Evolutionary conservation across 2,113 vertebrate genomes (phyloP).

Genomic region (Engystomops pustulosus): DNA sequence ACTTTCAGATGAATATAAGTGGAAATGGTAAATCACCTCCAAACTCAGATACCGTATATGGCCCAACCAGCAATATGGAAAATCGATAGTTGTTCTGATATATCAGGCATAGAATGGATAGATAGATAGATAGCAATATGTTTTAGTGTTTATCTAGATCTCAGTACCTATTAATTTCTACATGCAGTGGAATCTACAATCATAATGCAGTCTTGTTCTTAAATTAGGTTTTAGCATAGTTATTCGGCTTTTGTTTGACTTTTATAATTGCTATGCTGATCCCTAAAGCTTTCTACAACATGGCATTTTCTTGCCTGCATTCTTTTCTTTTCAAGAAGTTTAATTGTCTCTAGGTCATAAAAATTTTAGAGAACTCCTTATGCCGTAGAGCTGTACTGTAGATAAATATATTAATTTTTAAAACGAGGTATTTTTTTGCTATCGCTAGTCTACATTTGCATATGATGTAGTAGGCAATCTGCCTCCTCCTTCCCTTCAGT

Average conservation of each 20-base stretch:
- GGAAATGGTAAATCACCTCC: no score
- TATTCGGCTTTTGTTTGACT: constrained; percentile 26
- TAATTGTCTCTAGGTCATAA: neutral
- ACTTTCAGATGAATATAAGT: no score
- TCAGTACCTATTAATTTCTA: constrained; percentile 7
- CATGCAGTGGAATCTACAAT: neutral
- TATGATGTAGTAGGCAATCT: neutral
- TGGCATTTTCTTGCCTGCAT: neutral
- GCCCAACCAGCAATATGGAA: no score
- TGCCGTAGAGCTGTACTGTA: neutral
- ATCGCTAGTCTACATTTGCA: neutral
- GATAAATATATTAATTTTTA: constrained; percentile 6
- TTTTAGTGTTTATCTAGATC: neutral
- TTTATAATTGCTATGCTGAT: constrained; percentile 9
- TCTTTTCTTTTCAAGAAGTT: neutral
- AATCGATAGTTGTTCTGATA: no score
- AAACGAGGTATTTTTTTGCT: neutral
- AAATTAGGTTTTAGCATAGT: neutral
- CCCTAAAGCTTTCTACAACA: constrained; percentile 14
- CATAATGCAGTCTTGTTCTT: no score
- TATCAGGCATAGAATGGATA: no score
- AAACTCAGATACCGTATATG: no score
- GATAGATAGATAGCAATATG: neutral
- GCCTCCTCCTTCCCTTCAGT: neutral
- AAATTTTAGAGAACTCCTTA: constrained; percentile 22